These are phyloP conservation scores for Antennarius striatus DNA, from an alignment of 2,113 vertebrate species.

Conservation along the genomic window DNA sequence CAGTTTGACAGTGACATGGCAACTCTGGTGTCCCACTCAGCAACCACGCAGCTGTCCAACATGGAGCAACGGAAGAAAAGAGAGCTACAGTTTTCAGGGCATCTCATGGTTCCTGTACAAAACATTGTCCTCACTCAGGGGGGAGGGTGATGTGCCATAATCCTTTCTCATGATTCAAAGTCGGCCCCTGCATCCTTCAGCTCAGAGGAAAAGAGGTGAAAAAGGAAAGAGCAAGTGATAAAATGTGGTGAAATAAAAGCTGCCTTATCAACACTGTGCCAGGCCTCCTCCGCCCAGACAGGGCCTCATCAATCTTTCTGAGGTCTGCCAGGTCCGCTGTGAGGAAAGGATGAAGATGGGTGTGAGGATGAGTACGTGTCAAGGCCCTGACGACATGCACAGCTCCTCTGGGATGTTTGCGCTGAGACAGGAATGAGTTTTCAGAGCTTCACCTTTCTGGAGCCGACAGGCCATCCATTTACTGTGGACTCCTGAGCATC, in stretches of 20 bases:
- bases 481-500: constrained; percentile 33
- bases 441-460: constrained; percentile 24
- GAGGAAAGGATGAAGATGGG: constrained; percentile 26
- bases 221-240: constrained; percentile 16
- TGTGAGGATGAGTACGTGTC: constrained; percentile 28
- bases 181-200: background rate
- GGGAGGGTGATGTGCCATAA: constrained; percentile 12
- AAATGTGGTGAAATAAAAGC: constrained; percentile 53
- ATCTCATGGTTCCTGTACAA: constrained; percentile 51
- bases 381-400: constrained; percentile 49
- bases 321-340: constrained; percentile 43
- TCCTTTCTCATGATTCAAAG: constrained; percentile 17
- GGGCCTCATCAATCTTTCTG: constrained; percentile 65
- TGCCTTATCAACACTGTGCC: constrained; percentile 57
- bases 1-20: constrained; percentile 48
- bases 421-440: constrained; percentile 22
- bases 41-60: constrained; percentile 15
- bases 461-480: constrained; percentile 15
- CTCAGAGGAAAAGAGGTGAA: constrained; percentile 7
- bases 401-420: constrained; percentile 34
- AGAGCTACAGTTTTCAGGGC: background rate
- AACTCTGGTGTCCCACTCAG: constrained; percentile 32
- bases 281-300: constrained; percentile 40
- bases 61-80: constrained; percentile 14
- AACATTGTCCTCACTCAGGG: constrained; percentile 15